Evolutionary conservation across 2,797 vertebrate species (phyloP).

Genomic region (Perodicticus potto): DNA sequence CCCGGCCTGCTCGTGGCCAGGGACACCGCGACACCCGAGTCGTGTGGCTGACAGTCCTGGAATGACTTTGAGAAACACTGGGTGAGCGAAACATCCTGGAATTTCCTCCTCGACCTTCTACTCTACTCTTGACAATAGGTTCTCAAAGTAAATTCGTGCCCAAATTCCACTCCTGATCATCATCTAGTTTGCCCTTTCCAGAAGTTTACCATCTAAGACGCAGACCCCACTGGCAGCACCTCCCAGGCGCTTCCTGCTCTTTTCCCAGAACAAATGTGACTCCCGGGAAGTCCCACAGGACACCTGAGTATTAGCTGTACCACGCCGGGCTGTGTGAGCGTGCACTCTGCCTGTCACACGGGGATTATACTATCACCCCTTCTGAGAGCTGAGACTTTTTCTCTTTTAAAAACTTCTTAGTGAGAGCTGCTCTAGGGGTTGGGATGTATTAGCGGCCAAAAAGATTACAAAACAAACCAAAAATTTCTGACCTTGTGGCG

Average conservation of each 20-base stretch:
- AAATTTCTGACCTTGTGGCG: too few species aligned
- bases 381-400: neutral
- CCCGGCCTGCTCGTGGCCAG: neutral
- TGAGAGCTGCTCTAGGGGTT: neutral
- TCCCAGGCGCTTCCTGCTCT: neutral
- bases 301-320: fast-evolving
- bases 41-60: fast-evolving
- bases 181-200: too few species aligned
- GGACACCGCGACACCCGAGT: neutral
- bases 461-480: neutral
- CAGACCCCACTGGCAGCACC: fast-evolving
- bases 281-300: too few species aligned
- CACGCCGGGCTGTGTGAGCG: neutral
- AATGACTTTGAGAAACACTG: neutral
- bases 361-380: fast-evolving
- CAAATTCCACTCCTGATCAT: neutral
- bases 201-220: neutral
- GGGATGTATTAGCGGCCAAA: neutral
- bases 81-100: neutral
- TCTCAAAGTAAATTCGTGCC: too few species aligned
- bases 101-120: neutral
- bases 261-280: neutral
- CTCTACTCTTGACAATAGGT: neutral
- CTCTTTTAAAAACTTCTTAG: neutral
- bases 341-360: neutral